phyloP scores from a whole-genome alignment of 2,888 invertebrate species.

The Leptopilina myrica region DNA sequence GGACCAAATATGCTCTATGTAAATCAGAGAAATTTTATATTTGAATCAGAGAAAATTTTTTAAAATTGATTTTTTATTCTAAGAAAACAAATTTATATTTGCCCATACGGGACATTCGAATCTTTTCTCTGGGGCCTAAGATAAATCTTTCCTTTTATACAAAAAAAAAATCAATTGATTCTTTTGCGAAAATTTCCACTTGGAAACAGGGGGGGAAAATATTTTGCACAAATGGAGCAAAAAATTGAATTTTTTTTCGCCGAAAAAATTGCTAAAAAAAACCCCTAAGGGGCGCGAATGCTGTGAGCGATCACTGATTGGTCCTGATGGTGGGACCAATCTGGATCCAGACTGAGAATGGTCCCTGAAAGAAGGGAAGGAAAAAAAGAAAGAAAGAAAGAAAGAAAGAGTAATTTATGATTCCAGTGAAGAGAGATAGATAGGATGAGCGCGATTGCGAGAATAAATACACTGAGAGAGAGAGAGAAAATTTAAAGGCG shows the following conservation, averaged over 20 bases:
- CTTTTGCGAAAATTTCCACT: no score
- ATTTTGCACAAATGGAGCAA: no score
- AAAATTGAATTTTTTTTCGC: neutral
- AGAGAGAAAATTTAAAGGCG: constrained; percentile 54
- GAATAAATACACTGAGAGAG: constrained; percentile 57
- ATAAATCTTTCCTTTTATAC: no score
- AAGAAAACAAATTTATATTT: no score
- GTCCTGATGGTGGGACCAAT: constrained; percentile 57
- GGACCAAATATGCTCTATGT: no score
- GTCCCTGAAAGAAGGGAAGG: constrained; percentile 47
- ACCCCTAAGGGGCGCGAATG: constrained; percentile 59
- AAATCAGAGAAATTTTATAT: no score
- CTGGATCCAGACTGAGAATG: constrained; percentile 46
- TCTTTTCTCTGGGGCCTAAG: no score
- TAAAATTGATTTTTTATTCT: no score
- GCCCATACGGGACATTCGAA: no score
- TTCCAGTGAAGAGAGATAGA: constrained; percentile 49
- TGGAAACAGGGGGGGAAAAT: no score
- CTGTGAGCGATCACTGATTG: constrained; percentile 43
- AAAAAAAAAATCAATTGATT: no score
- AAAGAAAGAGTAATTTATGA: constrained; percentile 45
- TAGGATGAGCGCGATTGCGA: constrained; percentile 42
- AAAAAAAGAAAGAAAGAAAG: constrained; percentile 49
- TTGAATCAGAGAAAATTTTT: no score
- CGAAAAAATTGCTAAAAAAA: constrained; percentile 44